Evolutionary conservation across 2,113 vertebrate species (phyloP).

Genomic region (Murina feae): DNA sequence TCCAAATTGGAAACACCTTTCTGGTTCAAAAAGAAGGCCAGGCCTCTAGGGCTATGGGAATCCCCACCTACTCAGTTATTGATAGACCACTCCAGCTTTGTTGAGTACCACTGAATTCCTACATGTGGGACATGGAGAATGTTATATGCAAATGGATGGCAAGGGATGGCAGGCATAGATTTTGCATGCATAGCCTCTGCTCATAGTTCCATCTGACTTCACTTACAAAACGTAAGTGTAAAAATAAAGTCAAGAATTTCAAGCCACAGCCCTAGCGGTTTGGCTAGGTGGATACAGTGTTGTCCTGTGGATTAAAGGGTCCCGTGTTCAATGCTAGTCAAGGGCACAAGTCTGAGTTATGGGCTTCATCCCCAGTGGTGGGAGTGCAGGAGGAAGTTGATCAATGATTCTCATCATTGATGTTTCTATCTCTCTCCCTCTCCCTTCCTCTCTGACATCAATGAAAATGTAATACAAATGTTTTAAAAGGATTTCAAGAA

Average conservation of each 20-base stretch:
- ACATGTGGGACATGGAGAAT: not conserved
- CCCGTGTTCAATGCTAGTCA: too few species aligned
- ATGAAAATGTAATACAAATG: too few species aligned
- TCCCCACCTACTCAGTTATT: not conserved
- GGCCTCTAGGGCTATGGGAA: not conserved
- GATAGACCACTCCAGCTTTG: not conserved
- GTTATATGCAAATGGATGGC: not conserved
- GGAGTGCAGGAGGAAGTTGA: too few species aligned
- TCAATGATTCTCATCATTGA: too few species aligned
- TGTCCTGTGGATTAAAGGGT: too few species aligned
- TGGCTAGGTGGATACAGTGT: too few species aligned
- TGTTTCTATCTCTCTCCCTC: too few species aligned
- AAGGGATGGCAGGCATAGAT: not conserved
- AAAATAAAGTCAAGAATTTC: not conserved
- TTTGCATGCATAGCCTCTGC: not conserved
- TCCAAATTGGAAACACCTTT: not conserved
- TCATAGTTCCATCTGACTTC: not conserved
- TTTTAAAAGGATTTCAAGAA: not conserved
- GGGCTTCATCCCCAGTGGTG: too few species aligned
- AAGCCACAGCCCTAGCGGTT: not conserved
- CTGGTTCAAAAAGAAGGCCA: not conserved
- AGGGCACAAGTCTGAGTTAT: too few species aligned
- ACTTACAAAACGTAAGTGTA: not conserved
- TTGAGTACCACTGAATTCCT: not conserved
- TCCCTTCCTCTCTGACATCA: too few species aligned